These are phyloP conservation scores for Salminus brasiliensis DNA, from an alignment of 2,113 vertebrate genomes.

Conservation along the genomic window DNA sequence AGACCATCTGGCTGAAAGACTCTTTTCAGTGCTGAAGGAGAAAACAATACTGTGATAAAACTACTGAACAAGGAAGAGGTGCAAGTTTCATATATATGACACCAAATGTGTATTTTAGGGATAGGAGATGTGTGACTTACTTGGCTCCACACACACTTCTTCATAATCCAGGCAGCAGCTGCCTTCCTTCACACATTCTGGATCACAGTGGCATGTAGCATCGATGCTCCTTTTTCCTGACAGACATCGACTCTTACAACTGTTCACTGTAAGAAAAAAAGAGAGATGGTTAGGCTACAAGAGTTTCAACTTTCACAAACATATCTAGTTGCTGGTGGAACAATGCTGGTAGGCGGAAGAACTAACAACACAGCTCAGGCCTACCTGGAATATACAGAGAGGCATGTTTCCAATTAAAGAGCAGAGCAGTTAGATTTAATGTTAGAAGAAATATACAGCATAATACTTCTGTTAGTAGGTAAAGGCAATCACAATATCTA, in stretches of 20 bases:
- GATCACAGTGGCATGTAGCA: slow-evolving; percentile 32
- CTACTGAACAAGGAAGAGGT: neutral
- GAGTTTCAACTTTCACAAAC: too few relatives aligned
- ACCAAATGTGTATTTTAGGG: neutral
- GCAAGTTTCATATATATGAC: neutral
- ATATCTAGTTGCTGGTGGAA: neutral
- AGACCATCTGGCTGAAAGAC: too few relatives aligned
- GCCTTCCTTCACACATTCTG: slow-evolving; percentile 35
- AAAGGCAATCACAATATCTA: too few relatives aligned
- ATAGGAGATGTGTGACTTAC: slow-evolving; percentile 34
- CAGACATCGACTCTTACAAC: slow-evolving; percentile 48
- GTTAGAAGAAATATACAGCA: too few relatives aligned
- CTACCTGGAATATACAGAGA: too few relatives aligned
- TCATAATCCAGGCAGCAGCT: slow-evolving; percentile 52
- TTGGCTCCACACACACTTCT: slow-evolving; percentile 46
- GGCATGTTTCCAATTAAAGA: too few relatives aligned
- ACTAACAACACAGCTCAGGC: too few relatives aligned
- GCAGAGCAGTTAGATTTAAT: too few relatives aligned
- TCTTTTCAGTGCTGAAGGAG: too few relatives aligned
- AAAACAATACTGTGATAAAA: neutral
- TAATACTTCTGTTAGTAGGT: too few relatives aligned
- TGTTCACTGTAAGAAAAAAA: slow-evolving; percentile 28
- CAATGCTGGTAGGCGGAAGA: too few relatives aligned
- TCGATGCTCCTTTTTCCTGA: neutral
- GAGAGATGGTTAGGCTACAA: neutral